These are phyloP conservation scores for Brachyopa scutellaris DNA, from an alignment of 2,888 invertebrate species.

Conservation along the genomic window DNA sequence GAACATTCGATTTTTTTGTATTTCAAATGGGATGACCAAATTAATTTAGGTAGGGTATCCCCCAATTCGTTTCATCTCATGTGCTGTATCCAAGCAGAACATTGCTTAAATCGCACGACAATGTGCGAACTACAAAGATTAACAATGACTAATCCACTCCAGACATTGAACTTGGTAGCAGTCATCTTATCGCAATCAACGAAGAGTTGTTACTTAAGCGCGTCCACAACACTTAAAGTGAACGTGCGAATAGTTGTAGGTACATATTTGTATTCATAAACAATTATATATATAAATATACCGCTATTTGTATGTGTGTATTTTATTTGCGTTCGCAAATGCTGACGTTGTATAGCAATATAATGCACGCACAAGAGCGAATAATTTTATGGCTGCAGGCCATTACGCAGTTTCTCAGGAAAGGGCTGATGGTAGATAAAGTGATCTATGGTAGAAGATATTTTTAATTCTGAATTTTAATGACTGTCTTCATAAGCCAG, in stretches of 20 bases:
- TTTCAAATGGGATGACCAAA: too few species aligned
- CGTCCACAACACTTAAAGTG: neutral
- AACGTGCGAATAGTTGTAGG: neutral
- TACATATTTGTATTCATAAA: neutral
- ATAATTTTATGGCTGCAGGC: neutral
- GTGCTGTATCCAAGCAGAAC: too few species aligned
- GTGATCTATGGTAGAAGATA: neutral
- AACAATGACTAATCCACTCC: conserved; percentile 37
- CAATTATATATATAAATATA: too few species aligned
- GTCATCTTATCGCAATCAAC: conserved; percentile 31
- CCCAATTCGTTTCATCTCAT: too few species aligned
- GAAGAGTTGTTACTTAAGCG: neutral
- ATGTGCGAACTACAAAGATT: conserved; percentile 1
- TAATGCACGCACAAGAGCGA: neutral
- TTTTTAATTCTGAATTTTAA: neutral
- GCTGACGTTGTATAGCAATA: conserved; percentile 8
- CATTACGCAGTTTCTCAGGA: neutral
- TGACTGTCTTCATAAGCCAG: neutral
- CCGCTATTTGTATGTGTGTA: too few species aligned
- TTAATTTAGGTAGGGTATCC: too few species aligned
- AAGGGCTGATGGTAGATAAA: neutral
- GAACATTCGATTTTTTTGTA: too few species aligned
- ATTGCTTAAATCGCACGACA: conserved; percentile 12
- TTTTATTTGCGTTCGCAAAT: too few species aligned
- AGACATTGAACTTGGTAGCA: conserved; percentile 57